Base-by-base conservation (phyloP, 2,888 invertebrate genomes). In the Lydus trimaculatus region DNA sequence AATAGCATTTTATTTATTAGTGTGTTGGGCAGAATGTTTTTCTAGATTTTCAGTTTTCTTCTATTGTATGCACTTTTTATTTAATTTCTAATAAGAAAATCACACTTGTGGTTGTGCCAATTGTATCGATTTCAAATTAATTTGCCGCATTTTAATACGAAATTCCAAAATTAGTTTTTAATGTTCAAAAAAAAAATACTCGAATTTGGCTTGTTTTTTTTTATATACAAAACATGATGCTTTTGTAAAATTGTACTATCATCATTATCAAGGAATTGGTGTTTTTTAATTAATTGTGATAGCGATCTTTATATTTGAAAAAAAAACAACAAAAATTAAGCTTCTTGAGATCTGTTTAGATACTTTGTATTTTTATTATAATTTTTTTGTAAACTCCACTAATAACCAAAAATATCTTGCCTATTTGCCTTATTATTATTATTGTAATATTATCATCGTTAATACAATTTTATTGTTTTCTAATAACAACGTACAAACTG, bases 211-310 rank as follows among this genome's bases (percentile, higher is more conserved):
- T 43, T 43, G 13, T 36, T 61, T 15, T 61, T 20, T 33, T 61
- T 15, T 31, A 31, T 28, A 33, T 15, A 33, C 15, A 31, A 61
- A 61, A 28, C 8, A 17, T 7, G 20, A 33, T 33, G 36, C 61
- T 43, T 43, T 43, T 17, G 43, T 43, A 43, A 48, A 63, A 9
- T n/a, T n/a, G n/a, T 43, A 56, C 52, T 28, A 52, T 63, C 66
- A 64, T 48, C 43, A 62, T 60, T 70, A 61, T 70, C 64, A 66
- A 69, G 72, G 72, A 72, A 72, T 72, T 72, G 72, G 69, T 67
- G 66, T 72, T 66, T 67, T 72, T n/a, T n/a, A n/a, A n/a, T n/a
- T 43, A 43, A 43, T 72, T 72, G 72, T 72, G 72, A 72, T 72
- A 72, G 72, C 69, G 69, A 67, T 72, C 65, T 52, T 43, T 58